Conservation (phyloP, 2,797 vertebrate genomes). For the Cercopithecus mitis region DNA sequence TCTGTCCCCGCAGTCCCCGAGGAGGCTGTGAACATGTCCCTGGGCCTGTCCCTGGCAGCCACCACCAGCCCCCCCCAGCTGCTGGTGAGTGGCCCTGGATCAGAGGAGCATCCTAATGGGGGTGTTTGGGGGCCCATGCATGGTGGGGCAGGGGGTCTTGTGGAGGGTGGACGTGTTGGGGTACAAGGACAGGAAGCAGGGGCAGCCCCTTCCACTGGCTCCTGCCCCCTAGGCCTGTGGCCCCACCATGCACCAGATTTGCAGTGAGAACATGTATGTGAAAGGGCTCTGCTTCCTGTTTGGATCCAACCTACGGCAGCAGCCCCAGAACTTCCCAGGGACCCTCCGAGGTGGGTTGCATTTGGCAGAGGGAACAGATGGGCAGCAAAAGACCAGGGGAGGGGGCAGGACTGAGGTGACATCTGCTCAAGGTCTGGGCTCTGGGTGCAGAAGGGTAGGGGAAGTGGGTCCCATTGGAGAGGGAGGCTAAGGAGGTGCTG, state of each 20-base stretch:
- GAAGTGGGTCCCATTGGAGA: not conserved
- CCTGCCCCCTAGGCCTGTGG: constrained; percentile 78
- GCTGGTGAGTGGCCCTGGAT: constrained; percentile 71
- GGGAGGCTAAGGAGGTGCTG: not conserved
- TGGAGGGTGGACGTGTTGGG: not conserved
- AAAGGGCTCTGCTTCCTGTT: constrained; percentile 81
- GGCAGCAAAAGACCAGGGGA: not conserved
- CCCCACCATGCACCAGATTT: constrained; percentile 76
- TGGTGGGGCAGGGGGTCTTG: not conserved
- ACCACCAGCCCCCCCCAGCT: constrained; percentile 13
- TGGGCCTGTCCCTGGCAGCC: constrained; percentile 73
- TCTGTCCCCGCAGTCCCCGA: constrained; percentile 67
- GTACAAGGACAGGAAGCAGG: not conserved
- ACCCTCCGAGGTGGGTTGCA: constrained; percentile 72
- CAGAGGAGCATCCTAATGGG: not conserved
- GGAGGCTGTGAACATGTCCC: constrained; percentile 80
- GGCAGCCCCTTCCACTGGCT: not conserved
- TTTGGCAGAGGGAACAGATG: too few relatives aligned
- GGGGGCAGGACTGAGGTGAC: not conserved
- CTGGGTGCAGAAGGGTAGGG: not conserved
- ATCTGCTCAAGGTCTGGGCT: not conserved
- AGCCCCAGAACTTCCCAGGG: constrained; percentile 55
- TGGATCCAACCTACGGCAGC: constrained; percentile 37
- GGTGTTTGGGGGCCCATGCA: not conserved
- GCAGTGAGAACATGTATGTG: constrained; percentile 76